Evolutionary conservation across 1,140 invertebrate genomes (phyloP).

Genomic region (Yoshiicerus persimilis): DNA sequence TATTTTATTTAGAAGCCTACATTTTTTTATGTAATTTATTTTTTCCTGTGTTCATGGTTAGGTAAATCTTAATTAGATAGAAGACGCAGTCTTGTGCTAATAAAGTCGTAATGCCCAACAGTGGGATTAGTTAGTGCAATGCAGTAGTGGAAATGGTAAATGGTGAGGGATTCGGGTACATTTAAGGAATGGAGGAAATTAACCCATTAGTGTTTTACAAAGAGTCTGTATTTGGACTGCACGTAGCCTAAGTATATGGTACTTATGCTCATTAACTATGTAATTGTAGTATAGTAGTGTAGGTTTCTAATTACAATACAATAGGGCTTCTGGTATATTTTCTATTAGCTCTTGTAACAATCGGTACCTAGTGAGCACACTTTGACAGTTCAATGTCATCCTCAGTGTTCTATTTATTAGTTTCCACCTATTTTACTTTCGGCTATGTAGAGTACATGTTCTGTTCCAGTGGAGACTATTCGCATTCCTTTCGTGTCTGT

Average conservation of each 20-base stretch:
- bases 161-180: not conserved
- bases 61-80: not conserved
- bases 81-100: no score
- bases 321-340: not conserved
- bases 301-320: not conserved
- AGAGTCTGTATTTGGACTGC: not conserved
- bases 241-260: not conserved
- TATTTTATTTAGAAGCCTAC: no score
- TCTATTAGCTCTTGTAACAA: not conserved
- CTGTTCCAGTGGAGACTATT: not conserved
- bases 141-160: no score
- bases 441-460: not conserved
- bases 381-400: not conserved
- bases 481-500: not conserved
- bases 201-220: not conserved
- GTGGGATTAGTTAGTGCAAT: not conserved
- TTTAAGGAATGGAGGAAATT: not conserved
- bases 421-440: not conserved
- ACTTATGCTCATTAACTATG: not conserved
- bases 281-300: not conserved
- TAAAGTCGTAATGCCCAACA: not conserved
- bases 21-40: no score
- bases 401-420: not conserved
- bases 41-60: not conserved
- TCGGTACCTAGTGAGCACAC: not conserved